A percentile compares a stretch with the other conserved stretches of the same genome.
Evolutionary conservation across 2,113 vertebrate species (phyloP).

Genomic region (Podilymbus podiceps): DNA sequence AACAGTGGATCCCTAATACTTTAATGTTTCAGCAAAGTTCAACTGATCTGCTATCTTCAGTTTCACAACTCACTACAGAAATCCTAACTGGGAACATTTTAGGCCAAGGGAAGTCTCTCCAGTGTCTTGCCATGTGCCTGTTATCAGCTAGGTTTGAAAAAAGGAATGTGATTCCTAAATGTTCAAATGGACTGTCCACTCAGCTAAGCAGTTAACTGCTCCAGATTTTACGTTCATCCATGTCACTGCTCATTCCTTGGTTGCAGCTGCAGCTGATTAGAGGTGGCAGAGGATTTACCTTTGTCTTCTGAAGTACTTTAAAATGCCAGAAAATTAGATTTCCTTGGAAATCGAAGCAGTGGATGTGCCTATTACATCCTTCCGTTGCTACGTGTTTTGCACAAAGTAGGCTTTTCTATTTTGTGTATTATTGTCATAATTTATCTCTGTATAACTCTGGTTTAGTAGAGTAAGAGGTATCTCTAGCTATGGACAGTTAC

Average conservation of each 20-base stretch:
- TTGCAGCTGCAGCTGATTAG: neutral
- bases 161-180: neutral
- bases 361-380: neutral
- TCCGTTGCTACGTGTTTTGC: neutral
- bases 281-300: neutral
- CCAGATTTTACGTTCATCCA: neutral
- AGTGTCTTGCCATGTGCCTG: neutral
- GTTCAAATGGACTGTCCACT: neutral
- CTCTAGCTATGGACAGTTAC: neutral
- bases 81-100: neutral
- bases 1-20: neutral
- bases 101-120: neutral
- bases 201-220: neutral
- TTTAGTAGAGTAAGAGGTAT: neutral
- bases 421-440: neutral
- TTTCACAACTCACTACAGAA: neutral
- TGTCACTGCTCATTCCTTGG: neutral
- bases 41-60: neutral
- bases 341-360: neutral
- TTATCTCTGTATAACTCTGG: neutral
- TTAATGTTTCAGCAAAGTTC: neutral
- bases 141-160: neutral
- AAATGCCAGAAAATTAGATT: neutral
- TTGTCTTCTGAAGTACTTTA: neutral
- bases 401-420: neutral